Conservation (phyloP, 2,797 vertebrate genomes). For the Rhinophrynus dorsalis region DNA sequence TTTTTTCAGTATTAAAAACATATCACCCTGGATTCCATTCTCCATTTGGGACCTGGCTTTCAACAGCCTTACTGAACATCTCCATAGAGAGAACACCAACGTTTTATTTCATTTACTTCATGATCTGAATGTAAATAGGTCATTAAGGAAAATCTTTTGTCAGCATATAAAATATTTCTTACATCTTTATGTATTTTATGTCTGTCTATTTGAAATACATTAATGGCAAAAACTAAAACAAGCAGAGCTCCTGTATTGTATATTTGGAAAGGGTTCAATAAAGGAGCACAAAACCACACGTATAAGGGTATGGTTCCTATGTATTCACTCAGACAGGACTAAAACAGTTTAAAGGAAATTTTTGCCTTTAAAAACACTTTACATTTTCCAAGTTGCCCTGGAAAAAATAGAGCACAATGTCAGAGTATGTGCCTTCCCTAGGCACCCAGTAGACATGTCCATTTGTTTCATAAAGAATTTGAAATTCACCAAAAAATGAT, state of each 20-base stretch:
- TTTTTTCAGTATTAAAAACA: too few relatives aligned
- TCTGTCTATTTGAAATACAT: background rate
- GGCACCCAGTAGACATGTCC: too few relatives aligned
- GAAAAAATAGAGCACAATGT: too few relatives aligned
- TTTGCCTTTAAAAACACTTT: too few relatives aligned
- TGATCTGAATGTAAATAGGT: background rate
- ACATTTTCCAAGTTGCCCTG: too few relatives aligned
- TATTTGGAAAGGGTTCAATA: background rate
- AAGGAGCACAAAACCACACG: background rate
- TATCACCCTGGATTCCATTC: background rate
- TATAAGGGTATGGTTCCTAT: background rate
- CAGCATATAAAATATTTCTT: background rate
- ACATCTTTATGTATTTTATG: background rate
- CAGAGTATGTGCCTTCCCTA: too few relatives aligned
- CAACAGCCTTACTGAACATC: background rate
- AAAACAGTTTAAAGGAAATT: too few relatives aligned
- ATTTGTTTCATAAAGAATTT: too few relatives aligned
- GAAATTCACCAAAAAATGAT: too few relatives aligned
- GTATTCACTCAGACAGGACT: background rate
- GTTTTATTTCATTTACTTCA: background rate
- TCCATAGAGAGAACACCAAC: background rate
- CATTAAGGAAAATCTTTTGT: background rate
- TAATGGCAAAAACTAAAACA: background rate
- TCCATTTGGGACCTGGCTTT: background rate
- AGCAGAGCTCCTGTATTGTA: background rate